A percentile compares a stretch with the other conserved stretches of the same genome.
Evolutionary conservation across 2,113 vertebrate genomes (phyloP).

Genomic region (Chlorodrepanis virens): DNA sequence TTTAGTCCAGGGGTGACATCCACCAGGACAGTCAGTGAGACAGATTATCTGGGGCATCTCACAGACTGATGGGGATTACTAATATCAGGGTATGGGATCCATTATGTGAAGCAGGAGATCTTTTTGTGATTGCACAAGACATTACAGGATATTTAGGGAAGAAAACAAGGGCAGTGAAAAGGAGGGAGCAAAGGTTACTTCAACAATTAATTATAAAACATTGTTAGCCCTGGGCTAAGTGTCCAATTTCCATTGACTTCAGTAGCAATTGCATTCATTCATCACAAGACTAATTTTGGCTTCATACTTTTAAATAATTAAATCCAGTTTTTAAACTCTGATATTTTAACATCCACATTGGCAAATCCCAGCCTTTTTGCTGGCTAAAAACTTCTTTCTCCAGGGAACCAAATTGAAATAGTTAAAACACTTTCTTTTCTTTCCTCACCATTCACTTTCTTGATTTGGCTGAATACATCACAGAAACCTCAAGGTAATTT

Average conservation of each 20-base stretch:
- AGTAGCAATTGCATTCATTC: not conserved
- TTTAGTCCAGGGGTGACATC: not conserved
- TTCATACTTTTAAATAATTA: not conserved
- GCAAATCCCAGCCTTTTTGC: not conserved
- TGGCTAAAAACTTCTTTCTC: not conserved
- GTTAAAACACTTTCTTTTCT: not conserved
- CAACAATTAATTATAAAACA: not conserved
- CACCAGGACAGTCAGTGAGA: not conserved
- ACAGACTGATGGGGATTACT: not conserved
- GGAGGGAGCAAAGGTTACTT: not conserved
- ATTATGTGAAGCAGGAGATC: not conserved
- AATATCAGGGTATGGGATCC: not conserved
- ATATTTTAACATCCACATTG: not conserved
- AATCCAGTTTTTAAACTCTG: not conserved
- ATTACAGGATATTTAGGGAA: not conserved
- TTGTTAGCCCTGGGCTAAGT: not conserved
- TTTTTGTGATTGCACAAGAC: not conserved
- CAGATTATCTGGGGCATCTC: not conserved
- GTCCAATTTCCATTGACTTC: not conserved
- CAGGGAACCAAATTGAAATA: not conserved
- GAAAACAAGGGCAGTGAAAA: not conserved
- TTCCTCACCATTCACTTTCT: not conserved
- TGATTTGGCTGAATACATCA: not conserved
- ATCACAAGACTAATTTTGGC: not conserved
- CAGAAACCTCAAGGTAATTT: constrained; percentile 17